Evolutionary conservation across 2,113 vertebrate species (phyloP).

Genomic region (Uria lomvia): DNA sequence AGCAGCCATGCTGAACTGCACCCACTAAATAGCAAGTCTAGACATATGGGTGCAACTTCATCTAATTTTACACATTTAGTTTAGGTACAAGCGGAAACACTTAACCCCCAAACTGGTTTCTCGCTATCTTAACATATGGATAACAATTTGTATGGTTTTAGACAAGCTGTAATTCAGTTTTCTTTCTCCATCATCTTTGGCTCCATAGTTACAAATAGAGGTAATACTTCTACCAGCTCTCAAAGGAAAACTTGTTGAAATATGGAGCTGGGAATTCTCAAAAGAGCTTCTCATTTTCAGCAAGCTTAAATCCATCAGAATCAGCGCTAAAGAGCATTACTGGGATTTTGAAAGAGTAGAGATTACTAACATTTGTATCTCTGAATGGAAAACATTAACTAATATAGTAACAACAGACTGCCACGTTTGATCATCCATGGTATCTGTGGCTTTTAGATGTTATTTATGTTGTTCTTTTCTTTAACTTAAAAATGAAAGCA

Average conservation of each 20-base stretch:
- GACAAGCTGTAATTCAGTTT: not conserved
- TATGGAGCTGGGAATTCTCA: not conserved
- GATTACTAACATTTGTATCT: not conserved
- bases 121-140: not conserved
- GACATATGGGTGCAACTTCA: fast-evolving
- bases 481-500: not conserved
- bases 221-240: not conserved
- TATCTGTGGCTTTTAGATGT: not conserved
- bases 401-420: not conserved
- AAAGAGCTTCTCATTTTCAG: not conserved
- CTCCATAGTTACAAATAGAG: not conserved
- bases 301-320: not conserved
- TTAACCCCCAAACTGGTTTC: not conserved
- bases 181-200: not conserved
- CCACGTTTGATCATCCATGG: not conserved
- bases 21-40: not conserved
- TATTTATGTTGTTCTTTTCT: not conserved
- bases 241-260: not conserved
- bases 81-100: not conserved
- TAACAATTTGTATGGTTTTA: not conserved
- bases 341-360: not conserved
- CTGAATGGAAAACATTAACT: not conserved
- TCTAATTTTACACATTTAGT: not conserved
- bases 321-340: not conserved
- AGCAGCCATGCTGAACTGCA: not conserved